Evolutionary conservation across 2,113 vertebrate genomes (phyloP).

Genomic region (Cervus canadensis): DNA sequence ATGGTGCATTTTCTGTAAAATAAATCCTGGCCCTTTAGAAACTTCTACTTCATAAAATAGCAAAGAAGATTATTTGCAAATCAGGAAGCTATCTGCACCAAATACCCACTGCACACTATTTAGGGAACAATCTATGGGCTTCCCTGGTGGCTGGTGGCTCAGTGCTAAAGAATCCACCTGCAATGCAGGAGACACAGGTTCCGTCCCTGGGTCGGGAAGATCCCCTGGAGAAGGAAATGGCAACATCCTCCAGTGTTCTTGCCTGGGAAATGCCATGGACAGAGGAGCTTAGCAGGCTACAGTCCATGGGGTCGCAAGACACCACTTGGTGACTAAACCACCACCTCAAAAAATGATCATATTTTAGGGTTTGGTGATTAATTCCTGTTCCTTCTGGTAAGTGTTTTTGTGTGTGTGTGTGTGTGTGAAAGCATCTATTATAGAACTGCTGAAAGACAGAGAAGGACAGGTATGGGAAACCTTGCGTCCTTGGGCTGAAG

Average conservation of each 20-base stretch:
- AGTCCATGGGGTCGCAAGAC: not conserved
- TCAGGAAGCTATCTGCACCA: not conserved
- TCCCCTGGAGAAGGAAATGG: not conserved
- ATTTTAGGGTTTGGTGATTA: not conserved
- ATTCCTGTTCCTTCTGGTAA: not conserved
- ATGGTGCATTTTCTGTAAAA: not conserved
- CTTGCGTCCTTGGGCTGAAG: not conserved
- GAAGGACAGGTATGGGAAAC: not conserved
- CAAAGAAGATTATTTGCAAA: not conserved
- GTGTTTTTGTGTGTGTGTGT: too few species aligned
- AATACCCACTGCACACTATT: fast-evolving
- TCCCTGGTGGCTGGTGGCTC: not conserved
- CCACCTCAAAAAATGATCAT: not conserved
- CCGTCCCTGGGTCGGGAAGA: not conserved
- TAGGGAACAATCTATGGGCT: not conserved
- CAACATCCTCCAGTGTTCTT: not conserved
- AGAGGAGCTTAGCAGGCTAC: not conserved
- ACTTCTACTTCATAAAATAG: not conserved
- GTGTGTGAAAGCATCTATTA: not conserved
- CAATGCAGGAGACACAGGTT: not conserved
- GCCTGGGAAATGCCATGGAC: not conserved
- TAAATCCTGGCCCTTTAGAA: not conserved
- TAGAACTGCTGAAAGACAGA: not conserved
- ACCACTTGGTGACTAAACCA: not conserved
- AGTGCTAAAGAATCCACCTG: not conserved